Conservation (phyloP, 1,140 invertebrate genomes). For the Drosophila melanogaster region DNA sequence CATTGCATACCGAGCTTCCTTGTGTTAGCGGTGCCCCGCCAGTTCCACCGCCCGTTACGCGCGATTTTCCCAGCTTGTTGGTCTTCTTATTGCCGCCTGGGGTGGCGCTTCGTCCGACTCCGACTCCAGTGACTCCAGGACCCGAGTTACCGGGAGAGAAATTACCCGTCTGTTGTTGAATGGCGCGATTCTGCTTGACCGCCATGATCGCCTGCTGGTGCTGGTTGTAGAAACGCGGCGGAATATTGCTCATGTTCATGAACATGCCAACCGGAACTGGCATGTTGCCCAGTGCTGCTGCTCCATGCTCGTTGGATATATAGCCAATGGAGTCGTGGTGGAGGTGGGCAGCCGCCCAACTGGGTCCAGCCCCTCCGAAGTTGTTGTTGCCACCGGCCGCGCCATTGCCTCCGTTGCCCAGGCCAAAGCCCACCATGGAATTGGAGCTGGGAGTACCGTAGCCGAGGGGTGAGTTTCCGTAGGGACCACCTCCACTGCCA, state of each 20-base stretch:
- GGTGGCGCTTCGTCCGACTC: neutral
- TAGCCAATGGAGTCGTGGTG: constrained; percentile 97
- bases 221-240: constrained; percentile 94
- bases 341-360: constrained; percentile 51
- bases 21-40: constrained; percentile 7
- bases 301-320: constrained; percentile 94
- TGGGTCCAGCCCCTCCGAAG: constrained; percentile 13
- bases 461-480: constrained; percentile 1
- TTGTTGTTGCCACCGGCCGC: constrained; percentile 31
- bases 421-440: constrained; percentile 55
- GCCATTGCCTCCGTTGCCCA: constrained; percentile 44
- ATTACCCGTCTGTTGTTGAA: constrained; percentile 18
- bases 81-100: constrained; percentile 36
- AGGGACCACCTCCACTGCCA: constrained; percentile 7
- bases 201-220: constrained; percentile 87
- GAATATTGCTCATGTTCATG: constrained; percentile 95
- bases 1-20: neutral
- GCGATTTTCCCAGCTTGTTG: constrained; percentile 14
- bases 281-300: constrained; percentile 90
- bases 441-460: constrained; percentile 60
- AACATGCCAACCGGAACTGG: constrained; percentile 98
- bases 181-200: constrained; percentile 70
- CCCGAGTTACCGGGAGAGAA: neutral
- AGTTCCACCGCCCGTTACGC: neutral
- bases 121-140: neutral